phyloP scores from a whole-genome alignment of 2,113 vertebrate genomes.

The Nothocercus nigrocapillus region DNA sequence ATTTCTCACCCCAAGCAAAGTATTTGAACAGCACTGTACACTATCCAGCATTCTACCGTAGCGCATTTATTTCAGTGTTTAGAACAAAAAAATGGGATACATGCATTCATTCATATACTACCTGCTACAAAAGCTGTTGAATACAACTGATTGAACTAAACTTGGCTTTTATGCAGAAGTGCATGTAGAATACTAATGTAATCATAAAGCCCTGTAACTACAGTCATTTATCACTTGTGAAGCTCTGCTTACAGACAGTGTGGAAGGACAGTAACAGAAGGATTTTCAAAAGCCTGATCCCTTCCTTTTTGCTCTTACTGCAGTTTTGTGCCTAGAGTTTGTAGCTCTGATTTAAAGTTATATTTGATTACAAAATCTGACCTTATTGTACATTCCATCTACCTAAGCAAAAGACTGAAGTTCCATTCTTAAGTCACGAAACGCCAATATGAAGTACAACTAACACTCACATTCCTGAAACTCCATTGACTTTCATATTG shows the following conservation, averaged over 20 bases:
- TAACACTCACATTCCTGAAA: background rate
- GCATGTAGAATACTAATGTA: background rate
- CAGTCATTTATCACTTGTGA: background rate
- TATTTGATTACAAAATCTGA: background rate
- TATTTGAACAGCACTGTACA: background rate
- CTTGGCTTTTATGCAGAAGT: conserved; percentile 22
- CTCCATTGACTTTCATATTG: background rate
- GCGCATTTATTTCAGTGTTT: background rate
- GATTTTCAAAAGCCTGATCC: background rate
- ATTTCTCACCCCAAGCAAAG: background rate
- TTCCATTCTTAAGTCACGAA: background rate
- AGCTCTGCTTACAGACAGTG: background rate
- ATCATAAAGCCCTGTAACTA: background rate
- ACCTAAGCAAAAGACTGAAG: background rate
- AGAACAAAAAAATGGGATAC: background rate
- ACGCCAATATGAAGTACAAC: background rate
- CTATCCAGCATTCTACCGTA: background rate
- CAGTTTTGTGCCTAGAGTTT: background rate
- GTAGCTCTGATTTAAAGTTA: background rate
- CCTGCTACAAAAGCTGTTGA: background rate
- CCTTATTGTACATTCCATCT: background rate
- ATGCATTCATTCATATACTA: background rate
- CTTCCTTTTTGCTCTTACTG: background rate
- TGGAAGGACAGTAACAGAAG: background rate
- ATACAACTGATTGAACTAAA: background rate